Conservation (phyloP, 2,113 vertebrate species). For the Noctilio leporinus region DNA sequence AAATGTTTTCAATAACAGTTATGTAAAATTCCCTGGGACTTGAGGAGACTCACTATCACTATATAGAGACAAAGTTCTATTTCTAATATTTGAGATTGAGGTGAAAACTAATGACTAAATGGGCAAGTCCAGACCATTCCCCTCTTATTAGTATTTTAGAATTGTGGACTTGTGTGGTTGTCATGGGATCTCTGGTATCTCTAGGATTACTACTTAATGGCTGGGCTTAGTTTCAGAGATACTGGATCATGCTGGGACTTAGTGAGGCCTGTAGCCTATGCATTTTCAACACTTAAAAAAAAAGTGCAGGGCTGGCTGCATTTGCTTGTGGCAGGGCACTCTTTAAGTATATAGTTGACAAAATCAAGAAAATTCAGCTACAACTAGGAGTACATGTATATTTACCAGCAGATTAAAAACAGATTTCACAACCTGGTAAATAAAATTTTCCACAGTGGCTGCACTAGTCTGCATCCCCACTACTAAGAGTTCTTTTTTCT, state of each 20-base stretch:
- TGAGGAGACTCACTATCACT: neutral
- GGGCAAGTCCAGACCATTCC: neutral
- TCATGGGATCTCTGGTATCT: neutral
- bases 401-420: conserved; percentile 49
- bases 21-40: neutral
- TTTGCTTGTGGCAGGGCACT: neutral
- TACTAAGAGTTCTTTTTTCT: neutral
- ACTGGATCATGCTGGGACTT: neutral
- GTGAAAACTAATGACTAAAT: neutral
- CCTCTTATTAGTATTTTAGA: neutral
- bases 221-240: neutral
- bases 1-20: neutral
- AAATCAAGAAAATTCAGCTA: neutral
- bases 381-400: neutral
- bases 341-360: conserved; percentile 3
- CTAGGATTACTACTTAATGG: neutral
- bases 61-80: neutral
- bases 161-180: neutral
- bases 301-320: neutral
- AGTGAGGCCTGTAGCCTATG: neutral
- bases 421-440: conserved; percentile 52
- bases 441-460: neutral
- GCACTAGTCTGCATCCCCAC: neutral
- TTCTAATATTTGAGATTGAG: neutral
- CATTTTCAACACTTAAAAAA: neutral